phyloP scores from a whole-genome alignment of 2,888 invertebrate species.

The Pseudococcus jackbeardsleyi region DNA sequence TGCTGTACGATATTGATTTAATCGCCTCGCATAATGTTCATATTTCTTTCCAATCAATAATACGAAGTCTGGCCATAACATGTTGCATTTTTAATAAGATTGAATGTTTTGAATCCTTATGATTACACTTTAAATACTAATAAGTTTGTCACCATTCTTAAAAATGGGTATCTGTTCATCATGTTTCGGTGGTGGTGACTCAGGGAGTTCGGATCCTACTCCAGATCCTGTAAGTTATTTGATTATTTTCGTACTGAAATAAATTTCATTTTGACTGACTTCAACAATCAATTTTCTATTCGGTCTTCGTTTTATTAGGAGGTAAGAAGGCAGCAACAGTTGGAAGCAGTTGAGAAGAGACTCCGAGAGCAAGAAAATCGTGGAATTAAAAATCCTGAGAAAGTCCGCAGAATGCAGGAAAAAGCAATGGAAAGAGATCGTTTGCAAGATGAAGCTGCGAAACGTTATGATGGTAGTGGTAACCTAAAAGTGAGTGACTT shows the following conservation, averaged over 20 bases:
- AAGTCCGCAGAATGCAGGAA: constrained; percentile 75
- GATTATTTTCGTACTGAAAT: too few species aligned
- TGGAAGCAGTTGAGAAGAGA: constrained; percentile 79
- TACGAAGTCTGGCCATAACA: background rate
- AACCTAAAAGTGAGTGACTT: constrained; percentile 67
- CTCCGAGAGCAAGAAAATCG: constrained; percentile 75
- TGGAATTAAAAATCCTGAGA: constrained; percentile 78
- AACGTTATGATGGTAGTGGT: constrained; percentile 68
- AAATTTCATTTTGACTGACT: background rate
- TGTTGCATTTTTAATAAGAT: constrained; percentile 46
- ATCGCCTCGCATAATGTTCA: background rate
- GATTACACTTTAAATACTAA: background rate
- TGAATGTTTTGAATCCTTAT: constrained; percentile 27
- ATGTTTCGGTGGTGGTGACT: constrained; percentile 32
- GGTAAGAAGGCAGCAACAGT: constrained; percentile 72
- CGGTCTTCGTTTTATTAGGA: background rate
- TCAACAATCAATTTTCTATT: background rate
- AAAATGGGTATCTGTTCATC: constrained; percentile 49
- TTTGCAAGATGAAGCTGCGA: constrained; percentile 71
- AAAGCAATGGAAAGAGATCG: constrained; percentile 73
- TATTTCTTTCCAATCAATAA: constrained; percentile 33
- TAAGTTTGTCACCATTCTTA: background rate
- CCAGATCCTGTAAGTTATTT: constrained; percentile 31
- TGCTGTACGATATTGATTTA: background rate
- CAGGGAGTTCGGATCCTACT: background rate